Evolutionary conservation across 2,888 invertebrate genomes (phyloP).

Genomic region (Perizoma flavofasciatum): DNA sequence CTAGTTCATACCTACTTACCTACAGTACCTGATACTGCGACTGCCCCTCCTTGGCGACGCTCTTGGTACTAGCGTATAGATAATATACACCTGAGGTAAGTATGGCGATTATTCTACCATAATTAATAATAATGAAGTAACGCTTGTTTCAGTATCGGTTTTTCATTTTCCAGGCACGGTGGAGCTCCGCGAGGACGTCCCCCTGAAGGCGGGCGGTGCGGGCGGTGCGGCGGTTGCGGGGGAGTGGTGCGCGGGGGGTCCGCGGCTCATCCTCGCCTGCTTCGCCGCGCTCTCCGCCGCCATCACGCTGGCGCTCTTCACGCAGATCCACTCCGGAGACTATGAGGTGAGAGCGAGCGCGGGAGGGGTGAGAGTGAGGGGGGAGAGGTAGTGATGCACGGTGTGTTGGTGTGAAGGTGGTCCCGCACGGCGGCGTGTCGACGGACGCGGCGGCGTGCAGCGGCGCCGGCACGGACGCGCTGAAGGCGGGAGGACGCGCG

Average conservation of each 20-base stretch:
- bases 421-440: conserved; percentile 90
- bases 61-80: too few relatives aligned
- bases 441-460: conserved; percentile 89
- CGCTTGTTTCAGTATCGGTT: too few relatives aligned
- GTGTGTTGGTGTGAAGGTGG: conserved; percentile 85
- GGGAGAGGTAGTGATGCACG: conserved; percentile 61
- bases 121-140: too few relatives aligned
- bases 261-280: conserved; percentile 86
- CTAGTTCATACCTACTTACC: too few relatives aligned
- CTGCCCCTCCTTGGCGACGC: too few relatives aligned
- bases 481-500: conserved; percentile 90
- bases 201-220: conserved; percentile 66
- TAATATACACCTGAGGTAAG: too few relatives aligned
- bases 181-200: conserved; percentile 84
- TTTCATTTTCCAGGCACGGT: conserved; percentile 53
- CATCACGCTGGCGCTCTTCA: conserved; percentile 88
- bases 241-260: conserved; percentile 75
- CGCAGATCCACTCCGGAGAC: conserved; percentile 89
- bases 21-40: too few relatives aligned
- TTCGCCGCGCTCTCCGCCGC: conserved; percentile 86
- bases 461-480: conserved; percentile 86
- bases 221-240: conserved; percentile 48
- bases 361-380: too few relatives aligned
- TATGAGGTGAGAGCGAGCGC: conserved; percentile 83
- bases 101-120: too few relatives aligned